Evolutionary conservation across 2,797 vertebrate species (phyloP).

Genomic region (Sphenodon punctatus): DNA sequence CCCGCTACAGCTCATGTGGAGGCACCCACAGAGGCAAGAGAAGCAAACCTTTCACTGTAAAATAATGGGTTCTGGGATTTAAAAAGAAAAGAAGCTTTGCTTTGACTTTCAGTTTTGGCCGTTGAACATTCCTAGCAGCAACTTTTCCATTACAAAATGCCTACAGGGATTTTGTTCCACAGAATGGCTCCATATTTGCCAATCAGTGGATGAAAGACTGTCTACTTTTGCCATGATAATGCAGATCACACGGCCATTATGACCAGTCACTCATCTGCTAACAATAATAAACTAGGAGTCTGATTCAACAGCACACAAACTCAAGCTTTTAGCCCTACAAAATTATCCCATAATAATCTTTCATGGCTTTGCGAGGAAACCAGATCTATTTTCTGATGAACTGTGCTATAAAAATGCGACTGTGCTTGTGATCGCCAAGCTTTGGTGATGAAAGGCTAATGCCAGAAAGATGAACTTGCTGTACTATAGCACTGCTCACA

Average conservation of each 20-base stretch:
- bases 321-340: slow-evolving; percentile 43
- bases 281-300: slow-evolving; percentile 42
- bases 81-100: slow-evolving; percentile 19
- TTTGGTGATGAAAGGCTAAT: slow-evolving; percentile 66
- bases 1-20: too few relatives aligned
- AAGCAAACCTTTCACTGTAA: background rate
- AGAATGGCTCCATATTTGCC: slow-evolving; percentile 27
- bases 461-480: slow-evolving; percentile 70
- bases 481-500: slow-evolving; percentile 65
- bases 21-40: background rate
- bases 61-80: background rate
- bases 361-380: slow-evolving; percentile 57
- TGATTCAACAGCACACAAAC: slow-evolving; percentile 46
- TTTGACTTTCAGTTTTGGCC: background rate
- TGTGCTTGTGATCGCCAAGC: slow-evolving; percentile 61
- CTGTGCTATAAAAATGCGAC: slow-evolving; percentile 54
- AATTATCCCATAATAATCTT: slow-evolving; percentile 55
- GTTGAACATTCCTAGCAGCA: background rate
- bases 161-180: slow-evolving; percentile 18
- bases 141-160: background rate
- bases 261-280: slow-evolving; percentile 56
- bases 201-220: slow-evolving; percentile 7
- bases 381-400: slow-evolving; percentile 54
- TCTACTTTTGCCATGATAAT: background rate
- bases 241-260: slow-evolving; percentile 31